These are phyloP conservation scores for Zelleria hepariella DNA, from an alignment of 2,888 invertebrate genomes.

Conservation along the genomic window DNA sequence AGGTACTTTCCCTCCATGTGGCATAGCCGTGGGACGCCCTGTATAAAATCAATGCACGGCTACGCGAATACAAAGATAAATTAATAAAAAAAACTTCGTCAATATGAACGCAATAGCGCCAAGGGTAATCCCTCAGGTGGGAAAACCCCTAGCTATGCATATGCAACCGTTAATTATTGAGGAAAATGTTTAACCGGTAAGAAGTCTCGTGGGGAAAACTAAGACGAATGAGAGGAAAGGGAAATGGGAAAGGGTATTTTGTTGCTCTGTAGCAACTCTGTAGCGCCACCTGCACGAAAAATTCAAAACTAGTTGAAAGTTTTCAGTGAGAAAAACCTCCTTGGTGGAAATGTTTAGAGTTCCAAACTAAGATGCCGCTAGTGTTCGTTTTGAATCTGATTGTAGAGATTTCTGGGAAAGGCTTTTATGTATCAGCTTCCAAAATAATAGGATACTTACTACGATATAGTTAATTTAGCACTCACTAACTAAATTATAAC, in stretches of 20 bases:
- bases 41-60: too few species aligned
- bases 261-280: not conserved
- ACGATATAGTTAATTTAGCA: not conserved
- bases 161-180: not conserved
- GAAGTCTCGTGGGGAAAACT: not conserved
- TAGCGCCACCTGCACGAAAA: not conserved
- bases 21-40: too few species aligned
- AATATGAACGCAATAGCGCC: too few species aligned
- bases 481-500: not conserved
- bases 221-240: not conserved
- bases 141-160: not conserved
- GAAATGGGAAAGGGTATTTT: not conserved
- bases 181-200: not conserved
- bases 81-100: too few species aligned
- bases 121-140: too few species aligned
- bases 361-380: not conserved
- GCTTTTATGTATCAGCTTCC: not conserved
- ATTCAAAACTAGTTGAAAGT: not conserved
- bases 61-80: too few species aligned
- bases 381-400: not conserved
- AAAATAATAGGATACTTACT: not conserved
- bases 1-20: too few species aligned
- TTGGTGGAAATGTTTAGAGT: not conserved
- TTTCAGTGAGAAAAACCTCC: not conserved
- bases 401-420: not conserved